Conservation (phyloP, 2,888 invertebrate genomes). For the Ephialtes manifestator region DNA sequence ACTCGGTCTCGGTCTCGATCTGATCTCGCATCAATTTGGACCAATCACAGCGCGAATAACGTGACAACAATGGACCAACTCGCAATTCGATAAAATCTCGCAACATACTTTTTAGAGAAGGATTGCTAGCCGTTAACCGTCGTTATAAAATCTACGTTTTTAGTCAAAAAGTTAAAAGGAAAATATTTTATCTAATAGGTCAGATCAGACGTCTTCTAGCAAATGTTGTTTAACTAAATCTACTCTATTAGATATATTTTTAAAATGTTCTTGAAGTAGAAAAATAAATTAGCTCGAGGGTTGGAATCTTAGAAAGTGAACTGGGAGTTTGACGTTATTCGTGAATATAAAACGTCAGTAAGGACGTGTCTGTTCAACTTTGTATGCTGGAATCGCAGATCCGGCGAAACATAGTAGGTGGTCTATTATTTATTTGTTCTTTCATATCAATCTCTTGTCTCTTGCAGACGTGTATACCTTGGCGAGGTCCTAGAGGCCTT, state of each 20-base stretch:
- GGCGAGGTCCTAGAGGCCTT: constrained; percentile 26
- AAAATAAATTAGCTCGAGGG: too few species aligned
- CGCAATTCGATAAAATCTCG: too few species aligned
- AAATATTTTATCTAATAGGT: background rate
- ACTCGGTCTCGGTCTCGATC: too few species aligned
- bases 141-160: background rate
- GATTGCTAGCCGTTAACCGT: background rate
- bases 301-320: background rate
- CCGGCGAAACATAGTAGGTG: constrained; percentile 38
- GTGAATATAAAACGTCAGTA: constrained; percentile 29
- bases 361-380: constrained; percentile 41
- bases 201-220: background rate
- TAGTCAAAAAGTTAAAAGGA: background rate
- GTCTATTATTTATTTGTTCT: constrained; percentile 51
- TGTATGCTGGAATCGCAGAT: background rate
- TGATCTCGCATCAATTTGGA: too few species aligned
- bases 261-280: too few species aligned
- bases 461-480: constrained; percentile 4
- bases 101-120: too few species aligned
- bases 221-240: too few species aligned
- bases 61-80: too few species aligned
- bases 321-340: background rate
- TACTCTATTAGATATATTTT: too few species aligned
- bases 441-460: constrained; percentile 22
- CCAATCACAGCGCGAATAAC: too few species aligned